Conservation (phyloP, 1,140 invertebrate genomes). For the Episyrphus balteatus region DNA sequence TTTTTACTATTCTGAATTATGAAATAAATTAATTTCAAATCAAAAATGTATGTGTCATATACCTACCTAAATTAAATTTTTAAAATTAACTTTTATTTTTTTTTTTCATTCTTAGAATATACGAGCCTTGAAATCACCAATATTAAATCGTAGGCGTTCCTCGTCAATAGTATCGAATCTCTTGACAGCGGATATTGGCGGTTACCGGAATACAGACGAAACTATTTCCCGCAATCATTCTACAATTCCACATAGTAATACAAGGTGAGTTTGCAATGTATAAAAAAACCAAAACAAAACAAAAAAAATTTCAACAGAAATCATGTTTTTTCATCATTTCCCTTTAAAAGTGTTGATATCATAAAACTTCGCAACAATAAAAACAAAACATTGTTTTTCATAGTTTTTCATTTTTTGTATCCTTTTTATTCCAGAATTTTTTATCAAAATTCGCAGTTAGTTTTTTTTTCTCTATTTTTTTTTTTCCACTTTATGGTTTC, state of each 20-base stretch:
- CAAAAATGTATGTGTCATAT: too few species aligned
- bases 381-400: too few species aligned
- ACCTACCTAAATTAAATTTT: too few species aligned
- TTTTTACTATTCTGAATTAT: too few species aligned
- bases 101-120: constrained; percentile 19
- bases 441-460: not conserved
- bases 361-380: too few species aligned
- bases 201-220: constrained; percentile 10
- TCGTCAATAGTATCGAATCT: constrained; percentile 27
- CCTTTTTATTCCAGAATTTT: not conserved
- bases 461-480: not conserved
- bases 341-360: too few species aligned
- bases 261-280: constrained; percentile 7
- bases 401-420: not conserved
- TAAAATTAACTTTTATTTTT: too few species aligned
- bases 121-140: constrained; percentile 21
- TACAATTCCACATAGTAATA: constrained; percentile 12
- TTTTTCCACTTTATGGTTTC: not conserved
- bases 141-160: constrained; percentile 20
- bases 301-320: too few species aligned
- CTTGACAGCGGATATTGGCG: constrained; percentile 13
- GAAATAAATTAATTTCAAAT: too few species aligned
- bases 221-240: constrained; percentile 1
- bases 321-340: too few species aligned
- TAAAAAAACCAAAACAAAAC: too few species aligned